These are phyloP conservation scores for Paraescarpia echinospica DNA, from an alignment of 1,140 invertebrate species.

Conservation along the genomic window DNA sequence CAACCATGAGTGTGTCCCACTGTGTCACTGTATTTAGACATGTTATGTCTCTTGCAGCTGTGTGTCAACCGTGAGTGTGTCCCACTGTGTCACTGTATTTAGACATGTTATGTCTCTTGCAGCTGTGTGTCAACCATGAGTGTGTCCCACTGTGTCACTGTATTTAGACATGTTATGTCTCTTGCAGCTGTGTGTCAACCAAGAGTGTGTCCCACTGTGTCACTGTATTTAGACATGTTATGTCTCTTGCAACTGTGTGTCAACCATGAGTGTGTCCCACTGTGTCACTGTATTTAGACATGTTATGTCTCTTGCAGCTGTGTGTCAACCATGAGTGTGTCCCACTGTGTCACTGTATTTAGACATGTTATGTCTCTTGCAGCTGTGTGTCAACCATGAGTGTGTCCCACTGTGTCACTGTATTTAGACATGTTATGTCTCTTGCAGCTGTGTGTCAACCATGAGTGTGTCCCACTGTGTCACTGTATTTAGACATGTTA, in stretches of 20 bases:
- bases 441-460: not conserved
- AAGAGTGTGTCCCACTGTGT: too few species aligned
- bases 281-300: not conserved
- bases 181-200: not conserved
- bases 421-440: not conserved
- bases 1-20: not conserved
- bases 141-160: too few species aligned
- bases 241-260: not conserved
- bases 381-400: not conserved
- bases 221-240: not conserved
- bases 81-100: too few species aligned
- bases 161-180: not conserved
- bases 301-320: not conserved
- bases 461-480: too few species aligned
- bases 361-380: too few species aligned
- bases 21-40: not conserved
- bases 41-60: not conserved
- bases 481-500: not conserved
- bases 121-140: not conserved
- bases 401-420: too few species aligned
- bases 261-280: not conserved
- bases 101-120: too few species aligned
- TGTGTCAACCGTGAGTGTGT: not conserved
- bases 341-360: too few species aligned
- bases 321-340: not conserved